A percentile compares a stretch with the other conserved stretches of the same genome.
These are phyloP conservation scores for Drosophila mayaguana DNA, from an alignment of 2,888 invertebrate species.

Conservation along the genomic window DNA sequence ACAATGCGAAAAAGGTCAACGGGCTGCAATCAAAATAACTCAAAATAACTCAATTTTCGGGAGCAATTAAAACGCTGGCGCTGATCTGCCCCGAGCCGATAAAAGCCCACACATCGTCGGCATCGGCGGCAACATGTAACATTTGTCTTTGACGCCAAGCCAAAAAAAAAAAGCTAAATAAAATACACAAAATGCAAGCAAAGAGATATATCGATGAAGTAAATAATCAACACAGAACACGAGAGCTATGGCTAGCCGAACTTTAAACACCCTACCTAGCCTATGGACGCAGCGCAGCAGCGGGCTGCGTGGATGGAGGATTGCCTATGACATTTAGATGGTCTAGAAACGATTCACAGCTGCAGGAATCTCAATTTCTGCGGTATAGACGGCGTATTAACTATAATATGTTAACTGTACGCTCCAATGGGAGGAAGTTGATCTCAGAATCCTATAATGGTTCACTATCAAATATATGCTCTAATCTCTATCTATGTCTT, in stretches of 20 bases:
- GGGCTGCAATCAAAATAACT: conserved; percentile 78
- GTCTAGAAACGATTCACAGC: no score
- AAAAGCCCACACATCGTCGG: conserved; percentile 52
- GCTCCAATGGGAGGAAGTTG: no score
- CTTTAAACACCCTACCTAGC: not conserved
- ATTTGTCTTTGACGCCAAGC: conserved; percentile 52
- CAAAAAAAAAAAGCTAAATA: not conserved
- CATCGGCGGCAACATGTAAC: conserved; percentile 70
- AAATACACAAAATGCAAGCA: not conserved
- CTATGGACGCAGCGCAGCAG: no score
- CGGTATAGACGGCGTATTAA: no score
- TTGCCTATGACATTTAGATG: no score
- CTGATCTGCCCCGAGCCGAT: conserved; percentile 51
- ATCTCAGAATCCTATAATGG: no score
- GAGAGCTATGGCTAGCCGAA: not conserved
- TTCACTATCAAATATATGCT: no score
- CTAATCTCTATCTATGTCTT: no score
- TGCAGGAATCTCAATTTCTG: no score
- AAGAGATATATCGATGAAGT: not conserved
- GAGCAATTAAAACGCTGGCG: conserved; percentile 76
- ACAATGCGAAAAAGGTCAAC: conserved; percentile 67
- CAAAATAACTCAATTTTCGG: conserved; percentile 78
- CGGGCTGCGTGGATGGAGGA: no score
- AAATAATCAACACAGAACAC: not conserved
- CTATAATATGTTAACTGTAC: no score